Percentiles rank a stretch among this genome's conserved stretches.
Conservation (phyloP, 92 coral and sea anemone genomes). For the Zoanthus gigantus region DNA sequence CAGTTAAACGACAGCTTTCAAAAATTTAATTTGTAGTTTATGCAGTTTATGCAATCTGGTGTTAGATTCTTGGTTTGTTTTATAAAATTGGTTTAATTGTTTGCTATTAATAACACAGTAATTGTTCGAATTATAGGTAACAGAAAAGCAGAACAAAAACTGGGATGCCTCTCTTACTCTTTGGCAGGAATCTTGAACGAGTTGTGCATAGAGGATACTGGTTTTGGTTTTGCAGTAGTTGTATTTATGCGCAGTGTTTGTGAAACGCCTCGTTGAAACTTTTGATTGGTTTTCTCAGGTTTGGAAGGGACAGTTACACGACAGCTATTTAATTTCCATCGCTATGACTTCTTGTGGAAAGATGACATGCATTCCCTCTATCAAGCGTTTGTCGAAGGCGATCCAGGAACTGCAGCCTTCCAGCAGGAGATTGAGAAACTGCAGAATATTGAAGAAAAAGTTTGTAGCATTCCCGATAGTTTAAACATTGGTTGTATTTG, state of each 20-base stretch:
- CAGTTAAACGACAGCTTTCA: slow-evolving; percentile 84
- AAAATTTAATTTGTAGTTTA: slow-evolving; percentile 62
- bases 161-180: no score
- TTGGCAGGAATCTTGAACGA: no score
- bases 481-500: slow-evolving; percentile 87
- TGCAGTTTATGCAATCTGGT: no score
- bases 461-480: slow-evolving; percentile 78
- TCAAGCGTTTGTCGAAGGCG: slow-evolving; percentile 92
- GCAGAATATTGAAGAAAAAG: slow-evolving; percentile 86
- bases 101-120: no score
- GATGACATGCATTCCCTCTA: slow-evolving; percentile 98
- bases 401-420: slow-evolving; percentile 86
- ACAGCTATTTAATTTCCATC: slow-evolving; percentile 92
- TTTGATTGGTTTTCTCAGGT: slow-evolving; percentile 50
- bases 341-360: slow-evolving; percentile 96
- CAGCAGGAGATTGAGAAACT: slow-evolving; percentile 89
- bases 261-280: no score
- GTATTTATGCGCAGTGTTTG: no score
- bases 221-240: no score
- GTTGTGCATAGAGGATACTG: no score
- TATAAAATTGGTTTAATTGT: no score
- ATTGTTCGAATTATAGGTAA: no score
- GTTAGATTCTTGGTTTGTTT: no score
- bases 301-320: slow-evolving; percentile 90
- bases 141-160: no score